These are phyloP conservation scores for Bombus waltoni DNA, from an alignment of 1,140 invertebrate genomes.

Conservation along the genomic window DNA sequence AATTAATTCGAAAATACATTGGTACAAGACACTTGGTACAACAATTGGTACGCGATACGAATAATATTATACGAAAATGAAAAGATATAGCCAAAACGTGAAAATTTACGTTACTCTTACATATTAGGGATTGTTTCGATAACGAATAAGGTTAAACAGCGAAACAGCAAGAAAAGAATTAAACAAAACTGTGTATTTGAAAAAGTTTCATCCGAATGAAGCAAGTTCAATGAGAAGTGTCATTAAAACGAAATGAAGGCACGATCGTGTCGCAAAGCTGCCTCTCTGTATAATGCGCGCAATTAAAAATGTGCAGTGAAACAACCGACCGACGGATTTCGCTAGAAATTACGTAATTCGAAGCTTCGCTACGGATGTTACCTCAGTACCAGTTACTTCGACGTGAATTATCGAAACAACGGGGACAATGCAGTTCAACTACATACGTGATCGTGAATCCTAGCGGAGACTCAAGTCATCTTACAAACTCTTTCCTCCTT, in stretches of 20 bases:
- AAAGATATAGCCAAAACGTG: background rate
- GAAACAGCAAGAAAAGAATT: background rate
- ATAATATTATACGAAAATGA: too few species aligned
- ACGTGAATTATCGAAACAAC: conserved; percentile 15
- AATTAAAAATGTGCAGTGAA: conserved; percentile 24
- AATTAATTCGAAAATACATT: too few species aligned
- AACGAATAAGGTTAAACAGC: background rate
- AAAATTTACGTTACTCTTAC: too few species aligned
- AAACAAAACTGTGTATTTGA: background rate
- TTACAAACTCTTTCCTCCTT: conserved; percentile 11
- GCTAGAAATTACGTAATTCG: conserved; percentile 18
- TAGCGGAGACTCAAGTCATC: background rate
- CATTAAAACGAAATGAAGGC: background rate
- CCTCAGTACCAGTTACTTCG: background rate
- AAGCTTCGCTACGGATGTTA: conserved; percentile 21
- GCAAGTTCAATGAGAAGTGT: background rate
- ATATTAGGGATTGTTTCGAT: background rate
- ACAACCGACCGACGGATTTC: background rate
- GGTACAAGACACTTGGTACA: too few species aligned
- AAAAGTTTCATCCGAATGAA: background rate
- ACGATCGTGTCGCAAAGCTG: background rate
- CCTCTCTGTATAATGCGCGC: background rate
- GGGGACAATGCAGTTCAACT: conserved; percentile 19
- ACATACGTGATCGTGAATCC: background rate
- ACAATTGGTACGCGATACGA: too few species aligned